Base-by-base conservation (phyloP, 2,113 vertebrate species). In the Takifugu flavidus region DNA sequence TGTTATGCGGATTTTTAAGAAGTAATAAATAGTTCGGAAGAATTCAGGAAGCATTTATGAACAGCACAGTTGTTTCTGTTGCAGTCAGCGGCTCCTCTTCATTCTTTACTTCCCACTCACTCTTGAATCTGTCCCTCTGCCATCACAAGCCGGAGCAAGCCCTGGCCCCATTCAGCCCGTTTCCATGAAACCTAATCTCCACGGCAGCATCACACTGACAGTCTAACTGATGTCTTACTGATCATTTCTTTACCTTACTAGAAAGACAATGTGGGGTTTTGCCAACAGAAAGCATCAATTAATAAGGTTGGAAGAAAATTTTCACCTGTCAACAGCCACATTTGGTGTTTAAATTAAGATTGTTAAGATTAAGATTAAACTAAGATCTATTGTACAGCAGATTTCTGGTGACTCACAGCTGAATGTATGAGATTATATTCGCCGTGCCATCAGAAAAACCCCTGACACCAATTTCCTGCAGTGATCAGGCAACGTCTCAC, bases 121-220 rank as follows among this genome's bases (percentile, higher is more conserved):
- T 62, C 59, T 73, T 70, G 55, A 79, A 76, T 74, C 75, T 76
- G 62, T 82, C 68, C 58, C 67, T 56, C 71, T 84, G 63, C 66
- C 72, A 73, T 70, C 70, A 74, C 79, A 82, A 84, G 79, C 75
- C 77, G 65, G 68, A 70, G 70, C 74, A 77, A 74, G 67, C 75
- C 77, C 78, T 65, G 56, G 75, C 56, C 73, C 60, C 54, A 49
- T 49, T 69, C 62, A 43, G 43, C 73, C 77, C 53, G 57, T 51
- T 75, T 46, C 62, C 65, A 73, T 62, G 58, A 67, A 68, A 66
- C 58, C 75, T 15, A 83, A 82, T 76, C 77, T 70, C 39, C 65
- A 75, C 75, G 74, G 67, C 57, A 67, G 51, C 47, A 2, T 43
- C 62, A 78, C 51, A 59, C 53, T 66, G 53, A 72, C 61, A 72